Evolutionary conservation across 1,140 invertebrate genomes (phyloP), one percentile per base, ranked within the genome.

Genomic region (Aphidius gifuensis): DNA sequence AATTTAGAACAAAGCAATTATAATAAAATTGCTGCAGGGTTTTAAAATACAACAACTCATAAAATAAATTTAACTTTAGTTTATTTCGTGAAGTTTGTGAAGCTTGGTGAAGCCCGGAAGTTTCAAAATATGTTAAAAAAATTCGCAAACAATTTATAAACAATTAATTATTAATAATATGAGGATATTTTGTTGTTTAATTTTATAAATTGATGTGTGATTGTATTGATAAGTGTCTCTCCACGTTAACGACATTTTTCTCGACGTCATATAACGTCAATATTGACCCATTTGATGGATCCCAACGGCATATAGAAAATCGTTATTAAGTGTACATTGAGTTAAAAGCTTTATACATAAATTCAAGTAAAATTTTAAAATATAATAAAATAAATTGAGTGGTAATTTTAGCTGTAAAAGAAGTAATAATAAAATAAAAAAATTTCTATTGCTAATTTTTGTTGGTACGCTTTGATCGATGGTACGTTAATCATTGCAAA

Each of bases 241-340:
- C 43, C 56, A 43, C n/a, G 21, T n/a, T 48, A 48, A 54, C 53
- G 61, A 63, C 56, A 58, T 63, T 63, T 63, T 56, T 40, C 43
- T n/a, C 43, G 38, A 53, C 61, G 59, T 39, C 54, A 43, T 54
- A 16, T 16, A 16, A 44, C 59, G 65, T 66, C 62, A 66, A 66
- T 66, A 66, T 66, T 66, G 59, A 66, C 65, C 54, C 59, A 58
- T 48, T 59, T 48, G 60, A 66, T 66, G 65, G 65, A 61, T 66
- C 60, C 61, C 61, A 43, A 57, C 43, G 53, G 54, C 42, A 62
- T 48, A 48, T 44, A 61, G 51, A 53, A 61, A 58, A 58, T 40
- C 44, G 1, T 16, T 16, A 16, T 16, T 16, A 16, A 16, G 16
- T 16, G 16, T 16, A 16, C 16, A 16, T 23, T 16, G 6, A 43